phyloP scores from a whole-genome alignment of 2,113 vertebrate species.

The Halichoeres trimaculatus region DNA sequence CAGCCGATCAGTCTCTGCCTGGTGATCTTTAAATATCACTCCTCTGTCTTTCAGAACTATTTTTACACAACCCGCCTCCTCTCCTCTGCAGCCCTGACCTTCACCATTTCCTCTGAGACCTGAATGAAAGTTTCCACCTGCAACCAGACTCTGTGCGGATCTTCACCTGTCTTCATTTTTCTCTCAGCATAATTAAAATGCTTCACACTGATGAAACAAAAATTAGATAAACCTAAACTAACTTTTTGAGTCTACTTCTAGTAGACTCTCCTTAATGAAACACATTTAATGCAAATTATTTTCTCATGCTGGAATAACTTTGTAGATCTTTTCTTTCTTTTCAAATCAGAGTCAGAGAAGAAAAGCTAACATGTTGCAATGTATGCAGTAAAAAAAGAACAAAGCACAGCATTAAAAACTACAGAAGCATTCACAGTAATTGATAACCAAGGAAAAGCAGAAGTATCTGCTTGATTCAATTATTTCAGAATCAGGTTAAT shows the following conservation, averaged over 20 bases:
- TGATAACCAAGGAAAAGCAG: slow-evolving; percentile 21
- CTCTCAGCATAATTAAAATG: not conserved
- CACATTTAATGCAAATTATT: not conserved
- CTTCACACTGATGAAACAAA: not conserved
- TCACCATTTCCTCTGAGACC: too few species aligned
- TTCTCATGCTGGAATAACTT: not conserved
- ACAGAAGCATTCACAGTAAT: slow-evolving; percentile 11
- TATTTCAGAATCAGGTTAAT: slow-evolving; percentile 44
- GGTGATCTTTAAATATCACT: not conserved
- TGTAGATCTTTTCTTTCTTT: not conserved
- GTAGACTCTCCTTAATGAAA: slow-evolving; percentile 1
- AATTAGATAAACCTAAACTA: not conserved
- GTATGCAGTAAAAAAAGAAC: slow-evolving; percentile 11
- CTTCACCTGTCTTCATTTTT: not conserved
- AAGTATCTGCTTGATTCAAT: slow-evolving; percentile 19
- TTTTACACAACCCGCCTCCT: not conserved
- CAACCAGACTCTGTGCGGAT: not conserved
- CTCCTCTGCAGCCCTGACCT: not conserved
- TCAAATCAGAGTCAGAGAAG: slow-evolving; percentile 5
- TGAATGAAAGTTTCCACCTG: not conserved
- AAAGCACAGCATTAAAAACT: slow-evolving; percentile 5
- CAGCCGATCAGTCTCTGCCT: not conserved
- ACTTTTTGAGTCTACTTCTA: not conserved
- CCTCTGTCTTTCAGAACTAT: not conserved
- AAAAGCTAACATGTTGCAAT: not conserved